Conservation (phyloP, 2,113 vertebrate species). For the Cromileptes altivelis region DNA sequence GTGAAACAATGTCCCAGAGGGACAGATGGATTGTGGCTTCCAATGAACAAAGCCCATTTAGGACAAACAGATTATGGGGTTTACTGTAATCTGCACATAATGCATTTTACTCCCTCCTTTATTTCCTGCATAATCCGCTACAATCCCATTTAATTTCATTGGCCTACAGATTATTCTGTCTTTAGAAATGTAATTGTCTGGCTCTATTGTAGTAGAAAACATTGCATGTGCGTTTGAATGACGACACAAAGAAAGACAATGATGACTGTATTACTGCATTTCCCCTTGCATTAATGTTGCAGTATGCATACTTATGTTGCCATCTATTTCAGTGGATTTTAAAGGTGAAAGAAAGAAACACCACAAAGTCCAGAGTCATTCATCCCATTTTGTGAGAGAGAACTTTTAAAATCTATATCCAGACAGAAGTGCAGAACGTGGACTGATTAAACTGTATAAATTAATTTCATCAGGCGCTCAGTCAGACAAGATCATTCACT, state of each 20-base stretch:
- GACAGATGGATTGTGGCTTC: constrained; percentile 63
- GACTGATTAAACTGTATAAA: constrained; percentile 55
- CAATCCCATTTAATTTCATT: constrained; percentile 82
- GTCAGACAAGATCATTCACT: constrained; percentile 48
- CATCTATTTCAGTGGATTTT: neutral
- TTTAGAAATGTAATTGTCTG: constrained; percentile 73
- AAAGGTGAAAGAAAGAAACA: neutral
- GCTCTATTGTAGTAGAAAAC: constrained; percentile 41
- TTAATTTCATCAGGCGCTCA: constrained; percentile 47
- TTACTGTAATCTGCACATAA: constrained; percentile 84
- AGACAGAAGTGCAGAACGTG: constrained; percentile 26
- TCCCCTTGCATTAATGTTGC: neutral
- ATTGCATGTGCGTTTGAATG: constrained; percentile 26
- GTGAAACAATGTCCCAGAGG: constrained; percentile 49
- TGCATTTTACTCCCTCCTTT: constrained; percentile 77
- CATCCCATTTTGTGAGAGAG: neutral
- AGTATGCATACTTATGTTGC: neutral
- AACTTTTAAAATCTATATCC: constrained; percentile 22
- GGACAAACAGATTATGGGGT: constrained; percentile 81
- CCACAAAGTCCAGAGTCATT: neutral
- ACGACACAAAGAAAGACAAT: constrained; percentile 1
- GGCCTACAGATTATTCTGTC: constrained; percentile 71
- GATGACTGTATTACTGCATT: neutral
- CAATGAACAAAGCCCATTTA: constrained; percentile 78
- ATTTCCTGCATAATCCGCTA: constrained; percentile 72